phyloP scores from a whole-genome alignment of 2,888 invertebrate species.

The Hipparchia sbordonii region DNA sequence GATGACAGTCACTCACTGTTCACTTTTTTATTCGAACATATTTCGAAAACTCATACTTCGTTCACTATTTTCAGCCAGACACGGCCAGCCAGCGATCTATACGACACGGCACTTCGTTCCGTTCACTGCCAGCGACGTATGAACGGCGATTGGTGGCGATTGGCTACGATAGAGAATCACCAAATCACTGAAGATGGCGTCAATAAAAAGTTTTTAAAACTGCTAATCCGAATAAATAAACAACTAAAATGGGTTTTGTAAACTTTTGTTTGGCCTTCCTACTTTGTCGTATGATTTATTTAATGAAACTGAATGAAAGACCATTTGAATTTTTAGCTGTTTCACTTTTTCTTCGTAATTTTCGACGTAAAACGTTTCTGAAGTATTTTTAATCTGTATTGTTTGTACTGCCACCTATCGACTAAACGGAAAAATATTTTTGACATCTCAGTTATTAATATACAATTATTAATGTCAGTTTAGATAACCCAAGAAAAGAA shows the following conservation, averaged over 20 bases:
- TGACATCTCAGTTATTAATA: background rate
- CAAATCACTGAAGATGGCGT: conserved; percentile 53
- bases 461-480: too few species aligned
- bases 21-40: conserved; percentile 80
- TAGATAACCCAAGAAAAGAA: too few species aligned
- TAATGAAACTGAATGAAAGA: background rate
- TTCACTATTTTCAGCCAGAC: conserved; percentile 80
- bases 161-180: conserved; percentile 32
- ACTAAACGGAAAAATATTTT: background rate
- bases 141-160: conserved; percentile 53
- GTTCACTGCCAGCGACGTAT: conserved; percentile 74
- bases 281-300: background rate
- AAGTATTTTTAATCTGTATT: background rate
- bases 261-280: background rate
- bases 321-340: background rate
- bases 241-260: background rate
- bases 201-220: conserved; percentile 45
- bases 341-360: background rate
- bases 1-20: conserved; percentile 80
- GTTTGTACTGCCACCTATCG: background rate
- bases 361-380: background rate
- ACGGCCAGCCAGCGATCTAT: conserved; percentile 79
- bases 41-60: conserved; percentile 82
- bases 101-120: conserved; percentile 80
- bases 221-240: conserved; percentile 13